Conservation (phyloP, 2,797 vertebrate species). For the Spizella passerina region DNA sequence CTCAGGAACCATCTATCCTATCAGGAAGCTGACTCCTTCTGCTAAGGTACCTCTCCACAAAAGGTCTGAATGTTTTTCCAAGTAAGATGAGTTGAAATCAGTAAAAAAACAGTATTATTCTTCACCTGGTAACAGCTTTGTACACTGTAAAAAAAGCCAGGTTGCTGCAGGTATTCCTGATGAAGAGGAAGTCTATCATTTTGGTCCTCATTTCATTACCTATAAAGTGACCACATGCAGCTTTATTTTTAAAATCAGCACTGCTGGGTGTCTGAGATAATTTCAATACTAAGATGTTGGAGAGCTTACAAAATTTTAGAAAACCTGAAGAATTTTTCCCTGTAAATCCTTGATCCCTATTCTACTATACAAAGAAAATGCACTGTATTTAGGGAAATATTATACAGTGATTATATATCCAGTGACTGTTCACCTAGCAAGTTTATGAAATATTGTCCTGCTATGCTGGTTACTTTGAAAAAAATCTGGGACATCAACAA, state of each 20-base stretch:
- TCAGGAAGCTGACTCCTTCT: background rate
- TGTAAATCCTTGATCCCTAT: background rate
- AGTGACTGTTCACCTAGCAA: background rate
- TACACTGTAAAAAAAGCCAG: background rate
- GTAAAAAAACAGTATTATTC: background rate
- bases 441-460: background rate
- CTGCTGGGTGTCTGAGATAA: background rate
- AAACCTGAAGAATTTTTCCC: background rate
- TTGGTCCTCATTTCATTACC: background rate
- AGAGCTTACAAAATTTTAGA: background rate
- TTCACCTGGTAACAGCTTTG: background rate
- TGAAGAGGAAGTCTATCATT: background rate
- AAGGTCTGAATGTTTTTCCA: background rate
- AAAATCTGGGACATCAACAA: background rate
- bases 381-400: background rate
- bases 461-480: background rate
- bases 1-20: background rate
- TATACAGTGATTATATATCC: background rate
- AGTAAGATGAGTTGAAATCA: background rate
- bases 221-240: background rate
- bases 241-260: background rate
- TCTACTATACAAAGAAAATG: background rate
- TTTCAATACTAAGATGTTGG: background rate
- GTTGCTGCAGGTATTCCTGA: background rate
- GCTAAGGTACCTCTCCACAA: background rate